These are phyloP conservation scores for Calliphora vicina DNA, from an alignment of 1,140 invertebrate species.

Conservation along the genomic window DNA sequence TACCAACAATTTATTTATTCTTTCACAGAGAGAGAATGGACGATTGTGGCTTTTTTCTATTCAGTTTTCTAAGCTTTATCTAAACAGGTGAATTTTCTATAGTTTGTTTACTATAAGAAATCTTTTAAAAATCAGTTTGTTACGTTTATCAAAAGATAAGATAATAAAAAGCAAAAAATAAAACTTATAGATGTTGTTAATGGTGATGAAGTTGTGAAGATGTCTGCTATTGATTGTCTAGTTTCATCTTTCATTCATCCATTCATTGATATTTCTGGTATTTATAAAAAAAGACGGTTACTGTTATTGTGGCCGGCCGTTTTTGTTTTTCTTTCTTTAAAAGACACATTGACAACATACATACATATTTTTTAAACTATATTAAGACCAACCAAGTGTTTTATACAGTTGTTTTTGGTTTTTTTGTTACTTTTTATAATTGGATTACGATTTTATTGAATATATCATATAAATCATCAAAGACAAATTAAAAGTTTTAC, in stretches of 20 bases:
- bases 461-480: no score
- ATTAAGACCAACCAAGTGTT: no score
- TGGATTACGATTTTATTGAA: no score
- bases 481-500: no score
- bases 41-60: not conserved
- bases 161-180: not conserved
- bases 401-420: no score
- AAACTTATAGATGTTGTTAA: not conserved
- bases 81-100: constrained; percentile 13
- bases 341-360: no score
- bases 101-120: not conserved
- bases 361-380: no score
- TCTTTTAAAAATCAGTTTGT: not conserved
- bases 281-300: no score
- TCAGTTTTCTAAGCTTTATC: not conserved
- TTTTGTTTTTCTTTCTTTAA: no score
- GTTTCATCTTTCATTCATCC: not conserved
- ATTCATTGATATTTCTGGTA: not conserved
- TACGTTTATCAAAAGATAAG: not conserved
- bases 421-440: no score
- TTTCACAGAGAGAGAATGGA: not conserved
- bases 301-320: no score
- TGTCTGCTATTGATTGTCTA: not conserved
- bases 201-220: not conserved
- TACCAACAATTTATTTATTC: not conserved